A percentile compares a stretch with the other conserved stretches of the same genome.
These are phyloP conservation scores for Galleria mellonella DNA, from an alignment of 1,140 invertebrate genomes.

Conservation along the genomic window DNA sequence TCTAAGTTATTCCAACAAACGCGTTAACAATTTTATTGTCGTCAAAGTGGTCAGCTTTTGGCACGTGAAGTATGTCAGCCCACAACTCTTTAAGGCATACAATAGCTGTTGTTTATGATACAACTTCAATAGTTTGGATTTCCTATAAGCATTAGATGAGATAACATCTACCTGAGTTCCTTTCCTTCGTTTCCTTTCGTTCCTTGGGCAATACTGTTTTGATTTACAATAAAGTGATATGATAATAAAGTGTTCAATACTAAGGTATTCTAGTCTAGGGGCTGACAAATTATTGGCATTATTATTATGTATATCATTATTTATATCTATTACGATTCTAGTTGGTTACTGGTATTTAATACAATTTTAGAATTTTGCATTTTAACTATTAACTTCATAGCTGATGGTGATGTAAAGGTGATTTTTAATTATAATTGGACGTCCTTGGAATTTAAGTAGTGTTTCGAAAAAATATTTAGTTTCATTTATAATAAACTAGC, in stretches of 20 bases:
- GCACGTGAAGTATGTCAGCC: slow-evolving; percentile 39
- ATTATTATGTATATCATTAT: too few relatives aligned
- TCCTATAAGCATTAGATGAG: slow-evolving; percentile 24
- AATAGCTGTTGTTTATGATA: slow-evolving; percentile 47
- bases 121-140: slow-evolving; percentile 39
- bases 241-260: background rate
- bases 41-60: slow-evolving; percentile 23
- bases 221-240: slow-evolving; percentile 11
- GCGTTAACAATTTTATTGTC: slow-evolving; percentile 12
- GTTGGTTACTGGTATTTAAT: too few relatives aligned
- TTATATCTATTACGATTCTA: too few relatives aligned
- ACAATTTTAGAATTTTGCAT: too few relatives aligned
- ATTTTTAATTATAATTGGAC: too few relatives aligned
- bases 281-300: too few relatives aligned
- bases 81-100: slow-evolving; percentile 42
- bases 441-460: too few relatives aligned
- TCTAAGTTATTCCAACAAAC: slow-evolving; percentile 6
- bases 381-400: too few relatives aligned
- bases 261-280: too few relatives aligned
- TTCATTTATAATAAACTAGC: too few relatives aligned
- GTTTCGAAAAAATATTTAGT: too few relatives aligned
- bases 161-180: slow-evolving; percentile 39
- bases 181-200: slow-evolving; percentile 20
- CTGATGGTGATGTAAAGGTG: too few relatives aligned
- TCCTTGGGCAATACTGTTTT: slow-evolving; percentile 11